phyloP scores from a whole-genome alignment of 2,113 vertebrate genomes.

The Panurus biarmicus region DNA sequence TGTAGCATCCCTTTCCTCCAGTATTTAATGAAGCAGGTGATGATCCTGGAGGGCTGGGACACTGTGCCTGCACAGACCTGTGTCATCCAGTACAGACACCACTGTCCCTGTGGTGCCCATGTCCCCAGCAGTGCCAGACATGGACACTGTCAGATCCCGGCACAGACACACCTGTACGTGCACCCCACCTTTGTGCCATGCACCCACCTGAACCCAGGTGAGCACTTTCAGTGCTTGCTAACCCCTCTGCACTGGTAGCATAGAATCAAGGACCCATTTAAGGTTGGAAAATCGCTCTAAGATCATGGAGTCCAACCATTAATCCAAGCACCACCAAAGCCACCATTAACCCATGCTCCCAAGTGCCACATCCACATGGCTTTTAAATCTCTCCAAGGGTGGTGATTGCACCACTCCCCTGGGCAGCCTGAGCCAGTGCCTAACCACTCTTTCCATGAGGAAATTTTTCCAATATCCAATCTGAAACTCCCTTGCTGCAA shows the following conservation, averaged over 20 bases:
- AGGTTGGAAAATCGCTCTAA: not conserved
- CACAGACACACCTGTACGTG: not conserved
- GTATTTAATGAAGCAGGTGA: not conserved
- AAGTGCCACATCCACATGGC: not conserved
- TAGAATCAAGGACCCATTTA: not conserved
- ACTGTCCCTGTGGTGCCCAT: fast-evolving
- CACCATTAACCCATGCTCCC: not conserved
- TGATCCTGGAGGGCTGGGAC: not conserved
- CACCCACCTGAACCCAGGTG: not conserved
- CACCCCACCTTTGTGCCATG: not conserved
- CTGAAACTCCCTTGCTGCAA: not conserved
- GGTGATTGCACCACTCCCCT: not conserved
- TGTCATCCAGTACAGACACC: not conserved
- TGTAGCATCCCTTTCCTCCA: not conserved
- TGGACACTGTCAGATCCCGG: not conserved
- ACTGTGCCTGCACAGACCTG: too few species aligned
- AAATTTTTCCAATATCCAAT: not conserved
- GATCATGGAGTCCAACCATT: not conserved
- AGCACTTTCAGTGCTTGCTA: not conserved
- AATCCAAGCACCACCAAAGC: not conserved
- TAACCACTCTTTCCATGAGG: not conserved
- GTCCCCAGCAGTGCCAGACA: not conserved
- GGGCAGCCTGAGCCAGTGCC: not conserved
- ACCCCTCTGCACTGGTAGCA: not conserved
- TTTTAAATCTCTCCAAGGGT: not conserved